phyloP scores from a whole-genome alignment of 2,113 vertebrate genomes.

The Aegotheles bennettii region DNA sequence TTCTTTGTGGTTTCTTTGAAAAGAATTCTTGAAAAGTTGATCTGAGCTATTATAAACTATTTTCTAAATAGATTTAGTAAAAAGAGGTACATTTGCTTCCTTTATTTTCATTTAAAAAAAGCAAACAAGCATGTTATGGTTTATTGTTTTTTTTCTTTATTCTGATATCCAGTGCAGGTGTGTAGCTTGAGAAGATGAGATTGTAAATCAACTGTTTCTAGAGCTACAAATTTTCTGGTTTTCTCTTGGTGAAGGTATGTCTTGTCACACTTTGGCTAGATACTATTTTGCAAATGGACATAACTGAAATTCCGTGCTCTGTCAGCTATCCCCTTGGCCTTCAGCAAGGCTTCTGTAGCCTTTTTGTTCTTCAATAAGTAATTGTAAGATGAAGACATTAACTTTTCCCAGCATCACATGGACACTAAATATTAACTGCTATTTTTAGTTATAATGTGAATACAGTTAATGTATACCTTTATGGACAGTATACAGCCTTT shows the following conservation, averaged over 20 bases:
- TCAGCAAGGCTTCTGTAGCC: neutral
- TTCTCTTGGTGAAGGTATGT: neutral
- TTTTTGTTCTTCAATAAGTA: neutral
- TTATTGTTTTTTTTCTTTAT: neutral
- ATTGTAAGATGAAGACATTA: neutral
- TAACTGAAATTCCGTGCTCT: neutral
- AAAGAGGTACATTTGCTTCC: neutral
- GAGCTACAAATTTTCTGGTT: neutral
- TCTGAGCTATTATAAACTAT: neutral
- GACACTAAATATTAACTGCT: slow-evolving; percentile 42
- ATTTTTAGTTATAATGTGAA: neutral
- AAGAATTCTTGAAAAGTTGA: neutral
- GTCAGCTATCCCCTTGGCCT: neutral
- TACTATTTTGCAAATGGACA: neutral
- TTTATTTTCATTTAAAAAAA: neutral
- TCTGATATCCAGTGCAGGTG: rapidly evolving
- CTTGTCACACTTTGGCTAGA: neutral
- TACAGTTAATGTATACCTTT: slow-evolving; percentile 33
- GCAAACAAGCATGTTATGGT: neutral
- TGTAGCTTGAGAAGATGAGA: neutral
- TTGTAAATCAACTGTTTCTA: neutral
- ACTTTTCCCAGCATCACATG: neutral
- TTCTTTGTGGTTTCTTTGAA: neutral
- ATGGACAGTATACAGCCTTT: neutral
- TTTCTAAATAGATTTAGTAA: neutral